Conservation (phyloP, 2,113 vertebrate genomes). For the Lagopus muta region DNA sequence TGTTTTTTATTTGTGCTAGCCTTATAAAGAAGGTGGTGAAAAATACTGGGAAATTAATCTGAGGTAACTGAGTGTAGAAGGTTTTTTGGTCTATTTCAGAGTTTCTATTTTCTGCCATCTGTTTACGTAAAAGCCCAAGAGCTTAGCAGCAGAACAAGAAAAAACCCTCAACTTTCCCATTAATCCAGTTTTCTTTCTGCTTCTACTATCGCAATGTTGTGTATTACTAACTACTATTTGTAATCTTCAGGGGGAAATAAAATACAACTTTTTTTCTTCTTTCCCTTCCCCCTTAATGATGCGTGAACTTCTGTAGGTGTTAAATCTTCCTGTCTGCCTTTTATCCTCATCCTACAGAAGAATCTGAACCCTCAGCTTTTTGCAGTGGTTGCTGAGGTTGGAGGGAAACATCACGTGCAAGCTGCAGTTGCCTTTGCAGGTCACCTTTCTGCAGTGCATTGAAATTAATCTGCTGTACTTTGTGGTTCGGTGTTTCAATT, state of each 20-base stretch:
- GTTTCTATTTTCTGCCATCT: neutral
- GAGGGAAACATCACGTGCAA: neutral
- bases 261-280: neutral
- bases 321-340: neutral
- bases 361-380: neutral
- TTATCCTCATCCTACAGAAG: neutral
- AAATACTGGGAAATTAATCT: neutral
- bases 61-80: neutral
- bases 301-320: neutral
- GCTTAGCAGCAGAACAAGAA: neutral
- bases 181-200: neutral
- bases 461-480: neutral
- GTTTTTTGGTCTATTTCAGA: neutral
- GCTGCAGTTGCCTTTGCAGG: neutral
- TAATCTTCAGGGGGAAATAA: neutral
- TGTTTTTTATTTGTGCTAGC: neutral
- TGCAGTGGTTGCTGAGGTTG: neutral
- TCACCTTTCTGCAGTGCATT: neutral
- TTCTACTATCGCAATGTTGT: rapidly evolving
- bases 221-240: neutral
- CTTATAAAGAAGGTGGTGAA: neutral
- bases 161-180: rapidly evolving
- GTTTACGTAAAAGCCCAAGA: neutral
- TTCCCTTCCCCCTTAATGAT: neutral
- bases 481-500: neutral